Percentiles rank a stretch among this genome's conserved stretches.
Conservation (phyloP, 2,888 invertebrate genomes). For the Conchocele bisecta region DNA sequence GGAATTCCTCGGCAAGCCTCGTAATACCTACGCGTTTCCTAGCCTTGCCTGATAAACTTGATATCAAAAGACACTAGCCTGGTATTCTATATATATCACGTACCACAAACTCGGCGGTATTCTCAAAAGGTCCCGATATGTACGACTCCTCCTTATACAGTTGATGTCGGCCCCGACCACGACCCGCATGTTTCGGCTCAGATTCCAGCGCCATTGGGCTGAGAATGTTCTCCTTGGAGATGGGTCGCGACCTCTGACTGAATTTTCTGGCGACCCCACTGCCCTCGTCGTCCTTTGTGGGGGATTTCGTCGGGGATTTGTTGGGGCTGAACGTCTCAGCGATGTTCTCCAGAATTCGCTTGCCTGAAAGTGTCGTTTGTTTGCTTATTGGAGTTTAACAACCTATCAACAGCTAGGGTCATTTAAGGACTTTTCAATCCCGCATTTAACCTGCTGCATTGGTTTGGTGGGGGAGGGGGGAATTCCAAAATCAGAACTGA, state of each 20-base stretch:
- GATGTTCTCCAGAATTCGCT: constrained; percentile 48
- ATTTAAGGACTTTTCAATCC: too few relatives aligned
- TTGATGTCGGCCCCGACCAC: constrained; percentile 48
- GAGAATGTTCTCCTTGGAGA: constrained; percentile 29
- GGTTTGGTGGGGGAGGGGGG: too few relatives aligned
- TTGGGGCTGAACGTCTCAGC: constrained; percentile 51
- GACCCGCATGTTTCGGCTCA: constrained; percentile 34
- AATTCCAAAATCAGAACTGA: too few relatives aligned
- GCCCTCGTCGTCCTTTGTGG: constrained; percentile 18
- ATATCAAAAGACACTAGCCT: too few relatives aligned
- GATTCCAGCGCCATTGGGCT: constrained; percentile 1
- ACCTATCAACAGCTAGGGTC: too few relatives aligned
- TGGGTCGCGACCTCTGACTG: neutral
- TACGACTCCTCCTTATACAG: constrained; percentile 59
- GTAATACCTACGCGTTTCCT: too few relatives aligned
- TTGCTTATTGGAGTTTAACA: too few relatives aligned
- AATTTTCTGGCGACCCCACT: neutral
- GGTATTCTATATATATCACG: too few relatives aligned
- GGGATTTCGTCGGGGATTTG: constrained; percentile 39
- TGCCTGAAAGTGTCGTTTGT: too few relatives aligned
- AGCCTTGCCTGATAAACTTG: too few relatives aligned
- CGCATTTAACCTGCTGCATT: too few relatives aligned
- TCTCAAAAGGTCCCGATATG: constrained; percentile 62
- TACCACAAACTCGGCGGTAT: constrained; percentile 59
- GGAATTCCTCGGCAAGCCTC: too few relatives aligned